Evolutionary conservation across 2,797 vertebrate species (phyloP).

Genomic region (Oceanodroma leucorhoa): DNA sequence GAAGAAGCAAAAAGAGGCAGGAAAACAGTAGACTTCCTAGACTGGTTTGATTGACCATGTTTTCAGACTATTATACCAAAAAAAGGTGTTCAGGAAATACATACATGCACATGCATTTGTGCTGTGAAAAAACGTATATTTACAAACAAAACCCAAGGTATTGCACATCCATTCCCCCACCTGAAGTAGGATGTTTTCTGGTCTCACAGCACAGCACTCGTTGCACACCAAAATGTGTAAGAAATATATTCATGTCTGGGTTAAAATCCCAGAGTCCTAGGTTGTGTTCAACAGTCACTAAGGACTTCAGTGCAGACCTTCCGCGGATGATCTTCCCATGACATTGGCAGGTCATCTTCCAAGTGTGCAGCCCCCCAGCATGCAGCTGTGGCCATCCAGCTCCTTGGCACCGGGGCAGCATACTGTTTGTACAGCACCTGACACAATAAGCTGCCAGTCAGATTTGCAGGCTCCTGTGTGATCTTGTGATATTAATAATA

Average conservation of each 20-base stretch:
- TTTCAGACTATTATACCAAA: background rate
- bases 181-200: background rate
- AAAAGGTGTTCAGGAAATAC: background rate
- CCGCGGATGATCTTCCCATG: background rate
- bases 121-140: background rate
- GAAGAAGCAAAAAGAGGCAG: background rate
- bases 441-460: background rate
- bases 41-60: background rate
- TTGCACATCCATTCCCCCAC: background rate
- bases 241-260: fast-evolving
- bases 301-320: background rate
- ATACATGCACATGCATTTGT: background rate
- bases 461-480: background rate
- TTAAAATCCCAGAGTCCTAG: background rate
- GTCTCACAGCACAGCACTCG: background rate
- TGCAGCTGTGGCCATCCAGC: fast-evolving
- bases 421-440: background rate
- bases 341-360: background rate
- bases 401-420: fast-evolving
- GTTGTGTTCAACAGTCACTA: background rate
- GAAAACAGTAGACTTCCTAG: background rate
- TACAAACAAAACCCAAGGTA: background rate
- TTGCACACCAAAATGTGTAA: background rate
- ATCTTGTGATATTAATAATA: slow-evolving; percentile 55
- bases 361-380: background rate